Conservation (phyloP, 2,113 vertebrate species). For the Meleagris gallopavo region DNA sequence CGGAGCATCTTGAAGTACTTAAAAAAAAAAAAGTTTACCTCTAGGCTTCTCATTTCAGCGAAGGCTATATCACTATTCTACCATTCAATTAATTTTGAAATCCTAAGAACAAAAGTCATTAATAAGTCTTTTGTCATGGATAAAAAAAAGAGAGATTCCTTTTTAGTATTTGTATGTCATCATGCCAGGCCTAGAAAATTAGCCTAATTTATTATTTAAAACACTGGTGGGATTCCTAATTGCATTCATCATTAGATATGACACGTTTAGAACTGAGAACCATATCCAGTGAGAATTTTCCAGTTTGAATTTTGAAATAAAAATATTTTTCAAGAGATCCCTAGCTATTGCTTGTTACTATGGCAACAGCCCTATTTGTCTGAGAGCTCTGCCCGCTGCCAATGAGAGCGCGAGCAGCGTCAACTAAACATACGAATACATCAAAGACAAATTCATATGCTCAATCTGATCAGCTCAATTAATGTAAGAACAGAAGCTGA, state of each 20-base stretch:
- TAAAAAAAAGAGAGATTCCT: constrained; percentile 78
- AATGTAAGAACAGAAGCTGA: constrained; percentile 93
- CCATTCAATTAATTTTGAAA: constrained; percentile 79
- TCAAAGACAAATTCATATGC: constrained; percentile 91
- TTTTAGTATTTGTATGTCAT: constrained; percentile 84
- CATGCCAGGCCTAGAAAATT: constrained; percentile 84
- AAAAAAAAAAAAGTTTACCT: constrained; percentile 70
- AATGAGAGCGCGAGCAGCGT: constrained; percentile 86
- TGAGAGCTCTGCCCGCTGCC: constrained; percentile 85
- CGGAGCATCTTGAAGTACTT: constrained; percentile 70
- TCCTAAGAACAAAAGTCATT: constrained; percentile 82
- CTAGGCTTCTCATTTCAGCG: constrained; percentile 72
- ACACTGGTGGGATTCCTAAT: constrained; percentile 89
- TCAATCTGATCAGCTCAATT: constrained; percentile 96
- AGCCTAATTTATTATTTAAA: constrained; percentile 91
- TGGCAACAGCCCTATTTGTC: constrained; percentile 96
- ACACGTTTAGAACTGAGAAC: constrained; percentile 85
- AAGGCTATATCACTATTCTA: constrained; percentile 65
- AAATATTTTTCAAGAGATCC: constrained; percentile 93
- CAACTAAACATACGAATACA: constrained; percentile 88
- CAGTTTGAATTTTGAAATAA: constrained; percentile 92
- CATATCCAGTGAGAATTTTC: constrained; percentile 86
- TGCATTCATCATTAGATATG: constrained; percentile 89
- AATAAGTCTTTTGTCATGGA: constrained; percentile 83
- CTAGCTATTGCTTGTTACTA: constrained; percentile 92